Evolutionary conservation across 2,113 vertebrate species (phyloP).

Genomic region (Etia nguti): DNA sequence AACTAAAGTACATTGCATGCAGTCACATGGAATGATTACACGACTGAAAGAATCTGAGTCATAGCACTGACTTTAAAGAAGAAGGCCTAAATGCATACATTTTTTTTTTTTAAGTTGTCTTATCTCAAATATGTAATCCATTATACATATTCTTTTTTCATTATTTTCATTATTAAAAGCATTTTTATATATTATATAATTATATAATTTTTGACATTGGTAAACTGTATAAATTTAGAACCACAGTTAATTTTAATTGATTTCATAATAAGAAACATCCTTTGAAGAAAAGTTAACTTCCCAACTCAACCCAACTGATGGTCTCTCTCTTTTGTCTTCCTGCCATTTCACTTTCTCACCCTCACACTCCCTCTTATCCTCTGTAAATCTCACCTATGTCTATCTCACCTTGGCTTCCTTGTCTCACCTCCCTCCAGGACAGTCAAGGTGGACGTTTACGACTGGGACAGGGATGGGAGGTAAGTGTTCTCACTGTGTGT

Average conservation of each 20-base stretch:
- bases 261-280: background rate
- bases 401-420: background rate
- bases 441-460: constrained; percentile 59
- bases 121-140: background rate
- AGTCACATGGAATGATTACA: background rate
- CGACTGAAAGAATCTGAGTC: background rate
- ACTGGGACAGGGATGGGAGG: constrained; percentile 66
- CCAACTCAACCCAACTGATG: background rate
- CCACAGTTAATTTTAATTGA: too few relatives aligned
- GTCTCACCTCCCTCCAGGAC: constrained; percentile 34
- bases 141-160: background rate
- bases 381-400: background rate
- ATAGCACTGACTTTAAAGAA: background rate
- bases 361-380: background rate
- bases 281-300: background rate
- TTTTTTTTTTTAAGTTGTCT: background rate
- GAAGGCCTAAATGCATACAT: background rate
- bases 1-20: background rate
- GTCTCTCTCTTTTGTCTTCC: background rate
- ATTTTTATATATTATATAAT: background rate
- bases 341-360: background rate
- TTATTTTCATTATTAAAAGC: background rate
- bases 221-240: background rate
- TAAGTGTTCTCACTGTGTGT: background rate
- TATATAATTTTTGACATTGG: background rate